These are phyloP conservation scores for Helicorthomorpha holstii DNA, from an alignment of 1,140 invertebrate genomes.

Conservation along the genomic window DNA sequence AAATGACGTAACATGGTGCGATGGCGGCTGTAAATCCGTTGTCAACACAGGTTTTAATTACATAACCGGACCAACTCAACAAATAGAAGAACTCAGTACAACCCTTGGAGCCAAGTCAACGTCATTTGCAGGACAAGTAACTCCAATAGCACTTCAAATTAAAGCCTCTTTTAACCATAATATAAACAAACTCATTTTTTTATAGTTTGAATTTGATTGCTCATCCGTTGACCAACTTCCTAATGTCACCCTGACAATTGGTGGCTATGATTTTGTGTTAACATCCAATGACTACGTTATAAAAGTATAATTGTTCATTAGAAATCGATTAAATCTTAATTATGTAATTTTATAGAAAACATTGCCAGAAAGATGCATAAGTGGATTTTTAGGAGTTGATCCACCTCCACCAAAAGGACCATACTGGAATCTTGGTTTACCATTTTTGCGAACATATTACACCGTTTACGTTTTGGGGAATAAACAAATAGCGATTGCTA, in stretches of 20 bases:
- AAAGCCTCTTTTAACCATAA: too few species aligned
- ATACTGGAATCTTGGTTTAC: conserved; percentile 93
- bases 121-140: too few species aligned
- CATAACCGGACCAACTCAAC: too few species aligned
- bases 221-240: conserved; percentile 76
- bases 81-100: too few species aligned
- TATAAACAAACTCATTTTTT: neutral
- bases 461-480: conserved; percentile 90
- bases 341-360: too few species aligned
- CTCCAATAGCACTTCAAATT: too few species aligned
- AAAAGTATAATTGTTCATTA: conserved; percentile 43
- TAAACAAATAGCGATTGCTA: conserved; percentile 84
- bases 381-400: conserved; percentile 93
- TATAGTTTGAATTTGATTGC: conserved; percentile 23
- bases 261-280: conserved; percentile 59
- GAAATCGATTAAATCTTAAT: too few species aligned
- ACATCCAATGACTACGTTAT: conserved; percentile 72
- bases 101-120: too few species aligned
- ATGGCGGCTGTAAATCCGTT: too few species aligned
- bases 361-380: conserved; percentile 73
- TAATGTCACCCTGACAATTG: conserved; percentile 56
- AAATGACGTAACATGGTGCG: too few species aligned
- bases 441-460: conserved; percentile 76
- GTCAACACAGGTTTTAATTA: too few species aligned
- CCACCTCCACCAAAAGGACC: conserved; percentile 80